A percentile compares a stretch with the other conserved stretches of the same genome.
Conservation (phyloP, 2,888 invertebrate species). For the Euclidia mi region DNA sequence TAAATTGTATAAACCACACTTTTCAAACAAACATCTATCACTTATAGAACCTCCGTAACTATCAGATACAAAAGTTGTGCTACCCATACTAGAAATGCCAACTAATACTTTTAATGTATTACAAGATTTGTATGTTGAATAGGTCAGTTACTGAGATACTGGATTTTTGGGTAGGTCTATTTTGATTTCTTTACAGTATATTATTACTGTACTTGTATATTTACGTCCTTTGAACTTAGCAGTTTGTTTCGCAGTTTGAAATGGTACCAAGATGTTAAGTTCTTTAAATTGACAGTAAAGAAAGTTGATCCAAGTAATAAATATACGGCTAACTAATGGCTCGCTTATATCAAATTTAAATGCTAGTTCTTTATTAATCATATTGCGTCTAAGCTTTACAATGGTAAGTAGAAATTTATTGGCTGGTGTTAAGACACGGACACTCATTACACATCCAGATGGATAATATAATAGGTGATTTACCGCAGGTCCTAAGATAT, state of each 20-base stretch:
- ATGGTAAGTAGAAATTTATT: too few relatives aligned
- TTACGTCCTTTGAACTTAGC: too few relatives aligned
- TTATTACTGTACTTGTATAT: not conserved
- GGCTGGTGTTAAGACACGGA: too few relatives aligned
- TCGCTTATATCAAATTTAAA: not conserved
- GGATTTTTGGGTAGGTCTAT: slow-evolving; percentile 14
- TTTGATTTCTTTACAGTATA: slow-evolving; percentile 15
- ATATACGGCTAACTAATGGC: not conserved
- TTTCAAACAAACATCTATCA: not conserved
- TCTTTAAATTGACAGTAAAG: not conserved
- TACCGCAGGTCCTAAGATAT: too few relatives aligned
- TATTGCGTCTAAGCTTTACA: not conserved
- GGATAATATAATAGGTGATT: too few relatives aligned
- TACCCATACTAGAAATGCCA: not conserved
- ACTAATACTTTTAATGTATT: slow-evolving; percentile 3
- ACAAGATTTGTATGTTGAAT: not conserved
- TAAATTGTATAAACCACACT: too few relatives aligned
- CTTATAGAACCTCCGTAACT: slow-evolving; percentile 18
- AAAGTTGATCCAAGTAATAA: slow-evolving; percentile 3
- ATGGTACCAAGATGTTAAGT: not conserved
- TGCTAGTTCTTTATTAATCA: not conserved
- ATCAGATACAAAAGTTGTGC: not conserved
- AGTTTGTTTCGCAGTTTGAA: not conserved
- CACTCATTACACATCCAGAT: too few relatives aligned
- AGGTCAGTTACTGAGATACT: not conserved